Percentiles rank a stretch among this genome's conserved stretches.
These are phyloP conservation scores for Elaeidobius kamerunicus DNA, from an alignment of 2,888 invertebrate species.

Conservation along the genomic window DNA sequence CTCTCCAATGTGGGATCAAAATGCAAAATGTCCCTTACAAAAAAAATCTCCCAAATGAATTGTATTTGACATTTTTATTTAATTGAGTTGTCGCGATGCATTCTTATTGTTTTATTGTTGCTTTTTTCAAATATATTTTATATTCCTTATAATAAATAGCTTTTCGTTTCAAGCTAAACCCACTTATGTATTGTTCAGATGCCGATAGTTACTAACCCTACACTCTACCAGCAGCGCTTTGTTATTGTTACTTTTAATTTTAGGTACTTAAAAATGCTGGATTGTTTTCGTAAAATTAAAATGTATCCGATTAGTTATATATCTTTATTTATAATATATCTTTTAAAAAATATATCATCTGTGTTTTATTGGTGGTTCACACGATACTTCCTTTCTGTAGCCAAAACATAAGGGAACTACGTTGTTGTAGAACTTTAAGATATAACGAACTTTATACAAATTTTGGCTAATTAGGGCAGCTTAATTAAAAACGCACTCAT, in stretches of 20 bases:
- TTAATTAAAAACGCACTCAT: no score
- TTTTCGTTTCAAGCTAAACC: slow-evolving; percentile 27
- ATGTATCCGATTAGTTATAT: slow-evolving; percentile 28
- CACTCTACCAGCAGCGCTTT: slow-evolving; percentile 33
- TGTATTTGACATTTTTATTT: slow-evolving; percentile 9
- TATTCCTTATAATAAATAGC: slow-evolving; percentile 38
- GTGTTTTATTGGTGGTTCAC: slow-evolving; percentile 7
- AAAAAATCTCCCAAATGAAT: slow-evolving; percentile 19
- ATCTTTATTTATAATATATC: slow-evolving; percentile 28
- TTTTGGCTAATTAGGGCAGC: no score
- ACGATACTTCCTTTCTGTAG: no score
- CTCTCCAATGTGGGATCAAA: slow-evolving; percentile 20
- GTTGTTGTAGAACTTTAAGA: no score
- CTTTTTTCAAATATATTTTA: slow-evolving; percentile 41
- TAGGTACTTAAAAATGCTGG: slow-evolving; percentile 37
- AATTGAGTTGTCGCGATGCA: no score
- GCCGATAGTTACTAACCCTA: slow-evolving; percentile 32
- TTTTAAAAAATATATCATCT: slow-evolving; percentile 14
- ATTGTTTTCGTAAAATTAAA: slow-evolving; percentile 38
- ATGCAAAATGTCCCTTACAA: not conserved
- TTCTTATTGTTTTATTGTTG: slow-evolving; percentile 40
- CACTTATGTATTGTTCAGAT: slow-evolving; percentile 20
- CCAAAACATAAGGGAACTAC: no score
- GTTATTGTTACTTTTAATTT: slow-evolving; percentile 28
- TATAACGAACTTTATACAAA: no score